Base-by-base conservation (phyloP, 2,888 invertebrate genomes). In the Cephus pulcher region DNA sequence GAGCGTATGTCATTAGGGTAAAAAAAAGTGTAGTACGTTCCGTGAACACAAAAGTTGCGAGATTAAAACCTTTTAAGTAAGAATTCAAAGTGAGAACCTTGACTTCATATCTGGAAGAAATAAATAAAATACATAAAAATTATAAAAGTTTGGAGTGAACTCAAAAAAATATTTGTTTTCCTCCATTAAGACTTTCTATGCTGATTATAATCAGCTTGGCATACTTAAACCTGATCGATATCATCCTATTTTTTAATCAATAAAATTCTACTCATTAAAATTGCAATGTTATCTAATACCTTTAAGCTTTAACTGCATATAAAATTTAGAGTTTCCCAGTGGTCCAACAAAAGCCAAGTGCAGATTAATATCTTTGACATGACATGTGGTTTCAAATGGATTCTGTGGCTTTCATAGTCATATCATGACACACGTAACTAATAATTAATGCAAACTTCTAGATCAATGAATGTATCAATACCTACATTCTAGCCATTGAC, bases 1-100 rank as follows among this genome's bases (percentile, higher is more conserved):
- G 92, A 15, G 96, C 95, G 88, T 95, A 97, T 1, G 96, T 94
- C 74, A 97, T 93, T 77, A 98, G 93, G 3, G 97, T 97, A 80
- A 96, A 94, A 89, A 96, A 97, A 12, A 98, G 93, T 3, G 97
- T 96, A 75, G 97, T 94, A 82, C 98, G 95, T 88, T 97, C 96
- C 0, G 97, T 96, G 89, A 97, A 97, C 74, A 98, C 95, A 93
- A 96, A 89, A 11, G 89, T 89, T 0, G 95, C 94, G 56, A 94
- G 92, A 11, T 94, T 94, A 84, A 95, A 94, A 0, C 94, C 95
- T 87, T 94, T 93, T 80, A 95, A 93, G 92, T 95, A 95, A 0
- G 95, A 95, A 11, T 95, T 95, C 78, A 93, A 92, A 82, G 94
- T 93, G 77, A 96, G 93, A 76, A 94, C 93, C 80, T 93, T 93